Conservation (phyloP, 2,113 vertebrate genomes). For the Ondatra zibethicus region DNA sequence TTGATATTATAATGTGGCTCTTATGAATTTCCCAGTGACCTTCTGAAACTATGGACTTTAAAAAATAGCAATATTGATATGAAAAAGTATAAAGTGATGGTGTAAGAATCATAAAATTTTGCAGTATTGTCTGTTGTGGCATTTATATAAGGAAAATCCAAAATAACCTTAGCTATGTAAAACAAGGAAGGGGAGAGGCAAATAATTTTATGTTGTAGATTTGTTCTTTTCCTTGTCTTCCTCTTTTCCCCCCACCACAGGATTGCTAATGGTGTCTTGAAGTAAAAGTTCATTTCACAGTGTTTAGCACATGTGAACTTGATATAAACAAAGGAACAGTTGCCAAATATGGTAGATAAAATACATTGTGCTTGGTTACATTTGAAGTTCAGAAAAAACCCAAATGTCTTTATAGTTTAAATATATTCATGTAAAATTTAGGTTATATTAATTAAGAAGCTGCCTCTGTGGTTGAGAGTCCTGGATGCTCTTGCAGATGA, state of each 20-base stretch:
- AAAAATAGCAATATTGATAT: not conserved
- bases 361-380: not conserved
- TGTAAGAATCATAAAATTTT: constrained; percentile 20
- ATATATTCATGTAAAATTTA: not conserved
- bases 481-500: not conserved
- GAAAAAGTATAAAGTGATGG: not conserved
- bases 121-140: not conserved
- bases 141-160: not conserved
- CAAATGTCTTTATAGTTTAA: not conserved
- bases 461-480: not conserved
- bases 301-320: not conserved
- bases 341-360: not conserved
- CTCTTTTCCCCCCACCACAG: not conserved
- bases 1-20: not conserved
- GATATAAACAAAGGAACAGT: not conserved
- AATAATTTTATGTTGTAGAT: not conserved
- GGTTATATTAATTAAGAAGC: not conserved
- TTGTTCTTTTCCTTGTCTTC: not conserved
- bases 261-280: not conserved
- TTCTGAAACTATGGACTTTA: not conserved
- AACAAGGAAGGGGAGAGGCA: not conserved
- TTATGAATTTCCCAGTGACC: not conserved
- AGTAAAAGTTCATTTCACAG: not conserved
- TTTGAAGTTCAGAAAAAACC: not conserved
- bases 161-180: not conserved